A percentile compares a stretch with the other conserved stretches of the same genome.
Evolutionary conservation across 2,888 invertebrate species (phyloP).

Genomic region (Drosophila stalkeri): DNA sequence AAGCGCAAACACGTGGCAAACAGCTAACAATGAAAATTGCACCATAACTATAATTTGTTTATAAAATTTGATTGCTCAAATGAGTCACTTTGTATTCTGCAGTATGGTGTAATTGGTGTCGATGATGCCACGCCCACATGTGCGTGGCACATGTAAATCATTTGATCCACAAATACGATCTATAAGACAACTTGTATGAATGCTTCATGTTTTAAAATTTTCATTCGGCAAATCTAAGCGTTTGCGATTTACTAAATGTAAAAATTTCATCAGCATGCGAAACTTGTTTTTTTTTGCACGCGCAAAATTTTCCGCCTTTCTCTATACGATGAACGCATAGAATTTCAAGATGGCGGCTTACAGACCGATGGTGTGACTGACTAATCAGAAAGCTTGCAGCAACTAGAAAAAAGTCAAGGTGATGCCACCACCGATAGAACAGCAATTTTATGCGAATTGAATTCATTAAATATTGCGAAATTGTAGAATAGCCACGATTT

Average conservation of each 20-base stretch:
- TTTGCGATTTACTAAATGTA: constrained; percentile 2
- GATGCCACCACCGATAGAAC: neutral
- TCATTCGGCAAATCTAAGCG: neutral
- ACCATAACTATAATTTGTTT: constrained; percentile 26
- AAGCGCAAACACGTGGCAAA: constrained; percentile 72
- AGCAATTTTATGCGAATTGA: constrained; percentile 10
- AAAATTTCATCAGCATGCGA: constrained; percentile 18
- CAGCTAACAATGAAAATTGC: constrained; percentile 19
- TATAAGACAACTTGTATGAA: neutral
- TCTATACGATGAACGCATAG: constrained; percentile 49
- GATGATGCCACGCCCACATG: constrained; percentile 59
- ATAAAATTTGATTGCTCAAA: constrained; percentile 19
- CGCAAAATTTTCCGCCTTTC: constrained; percentile 55
- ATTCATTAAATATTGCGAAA: constrained; percentile 23
- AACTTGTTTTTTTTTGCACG: constrained; percentile 53
- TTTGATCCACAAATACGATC: neutral
- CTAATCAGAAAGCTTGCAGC: constrained; percentile 13
- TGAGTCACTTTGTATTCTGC: constrained; percentile 35
- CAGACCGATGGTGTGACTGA: constrained; percentile 51
- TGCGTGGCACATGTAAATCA: constrained; percentile 25
- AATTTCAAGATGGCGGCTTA: constrained; percentile 76
- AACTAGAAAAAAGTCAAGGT: constrained; percentile 14
- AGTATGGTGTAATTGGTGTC: constrained; percentile 61
- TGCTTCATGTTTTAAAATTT: constrained; percentile 4
- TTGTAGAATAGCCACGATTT: constrained; percentile 4